Base-by-base conservation (phyloP, 2,888 invertebrate genomes). In the Antheraea assamensis region DNA sequence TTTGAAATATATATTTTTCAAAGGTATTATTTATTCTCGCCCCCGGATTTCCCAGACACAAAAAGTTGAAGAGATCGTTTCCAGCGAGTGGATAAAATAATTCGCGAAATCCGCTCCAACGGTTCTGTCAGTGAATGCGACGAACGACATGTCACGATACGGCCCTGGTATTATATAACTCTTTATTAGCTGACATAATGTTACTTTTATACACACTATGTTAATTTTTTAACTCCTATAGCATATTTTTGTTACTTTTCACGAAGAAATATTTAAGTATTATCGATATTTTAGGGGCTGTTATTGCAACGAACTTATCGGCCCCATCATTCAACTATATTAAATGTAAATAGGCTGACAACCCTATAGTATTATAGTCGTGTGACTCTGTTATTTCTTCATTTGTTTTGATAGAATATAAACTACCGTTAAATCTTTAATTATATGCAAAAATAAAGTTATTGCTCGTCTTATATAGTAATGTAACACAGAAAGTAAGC, bases 1-100 rank as follows among this genome's bases (percentile, higher is more conserved):
- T 61, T 27, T 61, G n/a, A 13, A 58, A 24, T 24, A 24, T 10
- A 30, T 64, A 17, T 64, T 64, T 64, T 27, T 17, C 42, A 42
- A 27, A 4, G 27, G 61, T 30, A 64, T 64, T 68, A 68, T 68
- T 68, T 68, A 68, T 21, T 68, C 68, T n/a, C 35, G 71, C 31
- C 78, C 74, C 79, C 81, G 81, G 81, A 52, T 52, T 82, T 83
- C 79, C 76, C 80, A 84, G 83, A 85, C 82, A 83, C 80, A 85
- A 86, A 85, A 83, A 79, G 78, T 75, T 74, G 70, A 78, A 80
- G 76, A 77, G 76, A 76, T 79, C 80, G 82, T 82, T 84, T 81
- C 81, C 79, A 83, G 79, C 77, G 76, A 79, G 79, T 80, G 78
- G 79, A 83, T 82, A 80, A 79, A 80, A 79, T 82, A 84, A 85